phyloP scores from a whole-genome alignment of 2,888 invertebrate genomes.

The Eulithis testata region DNA sequence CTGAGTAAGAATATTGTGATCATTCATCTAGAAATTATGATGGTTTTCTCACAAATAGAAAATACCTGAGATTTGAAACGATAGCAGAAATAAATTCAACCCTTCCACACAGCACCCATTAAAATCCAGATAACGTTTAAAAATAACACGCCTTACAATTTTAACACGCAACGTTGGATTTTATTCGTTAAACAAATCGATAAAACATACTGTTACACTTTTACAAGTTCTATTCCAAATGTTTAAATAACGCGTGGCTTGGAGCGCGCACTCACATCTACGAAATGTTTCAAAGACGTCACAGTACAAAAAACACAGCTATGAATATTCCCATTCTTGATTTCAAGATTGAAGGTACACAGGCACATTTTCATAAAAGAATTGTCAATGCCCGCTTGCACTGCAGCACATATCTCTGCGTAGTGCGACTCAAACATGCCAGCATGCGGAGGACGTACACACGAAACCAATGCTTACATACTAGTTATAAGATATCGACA shows the following conservation, averaged over 20 bases:
- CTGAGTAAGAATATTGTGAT: too few species aligned
- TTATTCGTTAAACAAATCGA: constrained; percentile 54
- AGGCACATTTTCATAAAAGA: constrained; percentile 24
- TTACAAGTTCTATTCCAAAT: constrained; percentile 58
- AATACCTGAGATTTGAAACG: not conserved
- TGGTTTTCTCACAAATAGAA: not conserved
- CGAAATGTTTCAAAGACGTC: constrained; percentile 40
- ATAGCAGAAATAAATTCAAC: constrained; percentile 37
- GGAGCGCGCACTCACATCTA: constrained; percentile 48
- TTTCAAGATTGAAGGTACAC: constrained; percentile 9
- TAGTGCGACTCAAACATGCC: constrained; percentile 14
- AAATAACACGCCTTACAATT: constrained; percentile 52
- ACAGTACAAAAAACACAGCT: constrained; percentile 45
- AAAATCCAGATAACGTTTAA: constrained; percentile 32
- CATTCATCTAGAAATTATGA: too few species aligned
- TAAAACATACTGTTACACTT: constrained; percentile 48
- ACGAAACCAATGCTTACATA: constrained; percentile 3
- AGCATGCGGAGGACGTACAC: constrained; percentile 5
- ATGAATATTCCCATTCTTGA: constrained; percentile 15
- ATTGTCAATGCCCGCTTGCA: not conserved
- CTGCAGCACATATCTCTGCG: constrained; percentile 1
- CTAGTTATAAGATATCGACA: constrained; percentile 16
- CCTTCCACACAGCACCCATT: constrained; percentile 17
- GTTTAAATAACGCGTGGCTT: constrained; percentile 48
- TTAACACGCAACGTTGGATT: constrained; percentile 54